A percentile compares a stretch with the other conserved stretches of the same genome.
Evolutionary conservation across 2,888 invertebrate species (phyloP).

Genomic region (Lypha dubia): DNA sequence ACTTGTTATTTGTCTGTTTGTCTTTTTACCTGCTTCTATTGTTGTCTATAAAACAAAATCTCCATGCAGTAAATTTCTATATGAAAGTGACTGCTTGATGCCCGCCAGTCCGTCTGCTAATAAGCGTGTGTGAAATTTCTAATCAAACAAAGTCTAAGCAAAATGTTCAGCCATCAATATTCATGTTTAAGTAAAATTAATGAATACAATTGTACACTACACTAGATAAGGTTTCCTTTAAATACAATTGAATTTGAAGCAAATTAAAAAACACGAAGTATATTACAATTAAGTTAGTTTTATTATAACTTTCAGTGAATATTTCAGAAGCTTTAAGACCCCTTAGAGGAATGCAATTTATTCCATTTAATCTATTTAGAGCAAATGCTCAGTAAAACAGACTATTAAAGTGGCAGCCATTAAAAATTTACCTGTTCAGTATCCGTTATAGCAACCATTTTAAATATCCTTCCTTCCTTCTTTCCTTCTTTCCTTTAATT

Average conservation of each 20-base stretch:
- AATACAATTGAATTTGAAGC: background rate
- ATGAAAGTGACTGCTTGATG: background rate
- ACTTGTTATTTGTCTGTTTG: background rate
- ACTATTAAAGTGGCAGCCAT: no score
- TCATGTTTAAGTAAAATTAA: background rate
- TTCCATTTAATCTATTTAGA: no score
- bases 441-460: slow-evolving; percentile 41
- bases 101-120: slow-evolving; percentile 38
- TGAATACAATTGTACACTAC: background rate
- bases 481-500: background rate
- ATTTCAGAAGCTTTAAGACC: background rate
- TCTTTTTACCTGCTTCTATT: slow-evolving; percentile 26
- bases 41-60: background rate
- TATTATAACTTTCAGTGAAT: background rate
- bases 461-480: no score
- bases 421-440: slow-evolving; percentile 39
- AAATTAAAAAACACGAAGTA: background rate
- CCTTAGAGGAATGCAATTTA: no score
- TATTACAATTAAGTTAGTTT: background rate
- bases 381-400: background rate
- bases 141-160: slow-evolving; percentile 17
- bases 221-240: background rate
- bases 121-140: slow-evolving; percentile 16
- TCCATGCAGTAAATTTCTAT: background rate
- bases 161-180: background rate